phyloP scores from a whole-genome alignment of 2,113 vertebrate genomes.

The Pelmatolapia mariae region DNA sequence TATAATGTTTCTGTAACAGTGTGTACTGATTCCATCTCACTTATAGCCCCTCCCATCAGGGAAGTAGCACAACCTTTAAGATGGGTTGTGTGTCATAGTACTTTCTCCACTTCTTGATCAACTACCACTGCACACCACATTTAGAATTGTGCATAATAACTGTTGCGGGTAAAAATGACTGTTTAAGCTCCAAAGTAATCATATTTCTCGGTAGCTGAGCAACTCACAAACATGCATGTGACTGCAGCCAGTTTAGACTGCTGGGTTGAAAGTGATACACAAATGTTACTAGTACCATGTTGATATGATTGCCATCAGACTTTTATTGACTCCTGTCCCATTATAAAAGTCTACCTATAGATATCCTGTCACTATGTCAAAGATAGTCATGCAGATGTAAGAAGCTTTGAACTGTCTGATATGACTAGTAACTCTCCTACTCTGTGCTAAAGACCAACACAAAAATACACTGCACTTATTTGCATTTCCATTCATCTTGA shows the following conservation, averaged over 20 bases:
- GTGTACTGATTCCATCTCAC: neutral
- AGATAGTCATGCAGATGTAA: neutral
- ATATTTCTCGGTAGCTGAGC: fast-evolving
- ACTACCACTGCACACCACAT: neutral
- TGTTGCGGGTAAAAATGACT: fast-evolving
- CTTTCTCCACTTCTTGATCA: neutral
- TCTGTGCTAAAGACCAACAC: neutral
- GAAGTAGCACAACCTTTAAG: neutral
- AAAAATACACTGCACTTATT: neutral
- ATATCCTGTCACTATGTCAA: neutral
- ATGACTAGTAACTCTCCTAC: neutral
- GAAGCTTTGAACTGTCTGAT: neutral
- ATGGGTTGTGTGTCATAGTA: neutral
- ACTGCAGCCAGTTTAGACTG: neutral
- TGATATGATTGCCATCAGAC: neutral
- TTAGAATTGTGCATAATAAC: neutral
- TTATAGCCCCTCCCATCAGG: fast-evolving
- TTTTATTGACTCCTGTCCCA: neutral
- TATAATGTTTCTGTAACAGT: neutral
- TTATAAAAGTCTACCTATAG: neutral
- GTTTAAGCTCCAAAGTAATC: neutral
- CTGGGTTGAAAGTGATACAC: neutral
- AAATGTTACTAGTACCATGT: neutral
- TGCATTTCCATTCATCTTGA: neutral
- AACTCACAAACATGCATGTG: neutral